Conservation (phyloP, 2,888 invertebrate species). For the Heliconius cydno region DNA sequence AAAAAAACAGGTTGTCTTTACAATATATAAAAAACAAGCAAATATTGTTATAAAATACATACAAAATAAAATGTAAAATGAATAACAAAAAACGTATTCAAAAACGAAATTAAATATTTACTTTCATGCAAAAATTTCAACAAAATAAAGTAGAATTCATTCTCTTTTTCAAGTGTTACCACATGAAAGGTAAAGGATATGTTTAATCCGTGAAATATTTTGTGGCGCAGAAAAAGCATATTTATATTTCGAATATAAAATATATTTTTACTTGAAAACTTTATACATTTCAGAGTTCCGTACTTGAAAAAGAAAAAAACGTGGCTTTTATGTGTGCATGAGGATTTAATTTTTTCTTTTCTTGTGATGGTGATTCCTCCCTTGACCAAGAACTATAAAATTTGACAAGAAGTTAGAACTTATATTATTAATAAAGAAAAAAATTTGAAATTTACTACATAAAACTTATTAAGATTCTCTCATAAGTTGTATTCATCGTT, state of each 20-base stretch:
- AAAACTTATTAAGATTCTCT: neutral
- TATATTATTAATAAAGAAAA: too few relatives aligned
- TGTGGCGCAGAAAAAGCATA: slow-evolving; percentile 16
- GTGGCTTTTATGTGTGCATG: too few relatives aligned
- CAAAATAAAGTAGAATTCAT: slow-evolving; percentile 27
- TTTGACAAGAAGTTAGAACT: too few relatives aligned
- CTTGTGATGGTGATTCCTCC: too few relatives aligned
- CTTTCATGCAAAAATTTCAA: slow-evolving; percentile 14
- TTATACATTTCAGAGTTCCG: neutral
- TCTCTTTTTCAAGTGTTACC: slow-evolving; percentile 31
- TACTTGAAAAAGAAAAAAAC: neutral
- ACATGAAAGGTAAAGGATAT: slow-evolving; percentile 33
- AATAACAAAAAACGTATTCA: neutral
- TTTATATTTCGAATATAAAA: slow-evolving; percentile 11
- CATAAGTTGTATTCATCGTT: neutral
- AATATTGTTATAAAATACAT: neutral
- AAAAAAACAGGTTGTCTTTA: neutral
- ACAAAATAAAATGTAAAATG: neutral
- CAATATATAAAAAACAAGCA: neutral
- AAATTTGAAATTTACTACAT: too few relatives aligned
- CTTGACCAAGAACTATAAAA: too few relatives aligned
- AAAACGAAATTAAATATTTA: slow-evolving; percentile 28
- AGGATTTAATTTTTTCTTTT: too few relatives aligned
- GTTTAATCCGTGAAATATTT: slow-evolving; percentile 31
- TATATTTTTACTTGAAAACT: slow-evolving; percentile 10